Base-by-base conservation (phyloP, 1,140 invertebrate genomes). In the Mercenaria mercenaria region DNA sequence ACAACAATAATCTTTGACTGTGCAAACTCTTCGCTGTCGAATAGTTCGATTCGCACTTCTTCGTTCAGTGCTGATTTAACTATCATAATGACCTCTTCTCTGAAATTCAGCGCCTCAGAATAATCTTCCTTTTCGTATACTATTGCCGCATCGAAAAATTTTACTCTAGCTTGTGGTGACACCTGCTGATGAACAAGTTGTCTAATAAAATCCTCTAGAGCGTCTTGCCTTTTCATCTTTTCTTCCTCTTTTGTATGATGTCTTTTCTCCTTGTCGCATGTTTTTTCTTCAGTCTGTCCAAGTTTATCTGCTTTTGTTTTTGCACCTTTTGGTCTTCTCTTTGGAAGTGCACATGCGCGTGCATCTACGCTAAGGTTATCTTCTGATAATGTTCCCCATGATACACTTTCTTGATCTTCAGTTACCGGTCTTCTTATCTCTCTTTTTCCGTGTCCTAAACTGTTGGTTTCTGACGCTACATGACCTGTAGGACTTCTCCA, bases 111-210 rank as follows among this genome's bases (percentile, higher is more conserved):
- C 26, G 32, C 86, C 23, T 67, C 41, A 8, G 2, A 32, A 39
- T 69, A 88, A 41, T 88, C 86, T 47, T 61, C 34, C 61, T 79
- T 39, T 41, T 80, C 86, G 64, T 88, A 88, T 37, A 88, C 59
- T 23, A 88, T 52, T 29, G 61, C 86, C 10, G 74, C 74, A 64
- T 88, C 86, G 43, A 64, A 88, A 52, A 56, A 69, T 32, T 59
- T 76, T 2, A 67, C 34, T 0, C 41, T 41, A 18, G n/a, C 3
- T 26, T 59, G 0, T 10, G 34, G 15, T 26, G 52, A 15, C 43
- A 26, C n/a, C 11, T 67, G 4, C 37, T 41, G 10, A 1, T 26
- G 1, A 26, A 83, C 56, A 6, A 50, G 37, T 10, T 47, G 23
- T 83, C 32, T 69, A n/a, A 67, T 83, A 23, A 64, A 47, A 18